A percentile compares a stretch with the other conserved stretches of the same genome.
Conservation (phyloP, 2,888 invertebrate genomes). For the Trachelus troglodyta region DNA sequence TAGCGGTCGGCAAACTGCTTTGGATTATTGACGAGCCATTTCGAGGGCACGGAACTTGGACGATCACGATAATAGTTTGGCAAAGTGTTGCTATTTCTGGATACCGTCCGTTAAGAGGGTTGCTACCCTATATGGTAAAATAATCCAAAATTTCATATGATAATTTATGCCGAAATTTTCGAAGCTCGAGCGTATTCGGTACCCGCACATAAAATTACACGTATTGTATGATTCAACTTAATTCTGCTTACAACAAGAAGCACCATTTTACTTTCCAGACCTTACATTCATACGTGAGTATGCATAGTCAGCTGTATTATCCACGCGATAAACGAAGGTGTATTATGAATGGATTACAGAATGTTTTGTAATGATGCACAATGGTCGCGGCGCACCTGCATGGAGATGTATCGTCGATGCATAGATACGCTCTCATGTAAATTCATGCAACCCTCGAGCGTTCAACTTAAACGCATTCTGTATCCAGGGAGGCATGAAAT, state of each 20-base stretch:
- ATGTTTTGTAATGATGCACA: conserved; percentile 40
- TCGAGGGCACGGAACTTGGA: conserved; percentile 48
- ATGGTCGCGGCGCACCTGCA: conserved; percentile 21
- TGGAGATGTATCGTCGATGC: background rate
- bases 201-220: background rate
- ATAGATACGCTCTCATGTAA: background rate
- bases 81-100: conserved; percentile 17
- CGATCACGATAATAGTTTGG: conserved; percentile 48
- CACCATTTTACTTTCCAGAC: background rate
- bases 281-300: background rate
- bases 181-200: background rate
- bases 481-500: background rate
- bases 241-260: background rate
- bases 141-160: background rate
- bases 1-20: conserved; percentile 45
- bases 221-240: background rate
- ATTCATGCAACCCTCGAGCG: background rate
- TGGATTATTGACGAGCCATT: conserved; percentile 43
- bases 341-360: conserved; percentile 36
- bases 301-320: background rate
- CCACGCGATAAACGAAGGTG: background rate
- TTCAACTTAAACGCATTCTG: background rate
- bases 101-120: background rate
- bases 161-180: background rate
- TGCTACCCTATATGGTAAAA: background rate